Conservation (phyloP, 1,140 invertebrate species). For the Drosophila tropicalis region DNA sequence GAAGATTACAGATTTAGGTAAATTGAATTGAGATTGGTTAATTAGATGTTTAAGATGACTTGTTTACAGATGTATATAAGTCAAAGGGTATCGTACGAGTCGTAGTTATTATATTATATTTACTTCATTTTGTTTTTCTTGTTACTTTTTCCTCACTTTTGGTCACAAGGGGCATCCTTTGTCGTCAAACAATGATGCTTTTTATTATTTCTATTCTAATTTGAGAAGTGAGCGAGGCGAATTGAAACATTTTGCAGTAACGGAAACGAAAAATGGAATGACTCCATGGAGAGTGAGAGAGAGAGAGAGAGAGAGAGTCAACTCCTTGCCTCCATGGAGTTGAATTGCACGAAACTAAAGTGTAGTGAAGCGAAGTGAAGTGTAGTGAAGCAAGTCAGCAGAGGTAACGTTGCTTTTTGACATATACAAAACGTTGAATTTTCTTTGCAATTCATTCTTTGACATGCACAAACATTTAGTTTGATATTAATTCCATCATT, state of each 20-base stretch:
- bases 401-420: neutral
- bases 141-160: no score
- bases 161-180: neutral
- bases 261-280: slow-evolving; percentile 45
- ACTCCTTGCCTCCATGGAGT: neutral
- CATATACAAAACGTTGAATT: no score
- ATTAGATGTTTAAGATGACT: no score
- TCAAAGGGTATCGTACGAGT: neutral
- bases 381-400: neutral
- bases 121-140: neutral
- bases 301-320: slow-evolving; percentile 1
- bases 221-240: slow-evolving; percentile 39
- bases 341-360: neutral
- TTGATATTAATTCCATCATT: no score
- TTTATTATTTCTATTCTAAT: slow-evolving; percentile 45
- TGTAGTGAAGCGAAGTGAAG: neutral
- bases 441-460: no score
- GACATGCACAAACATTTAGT: no score
- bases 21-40: no score
- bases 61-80: no score
- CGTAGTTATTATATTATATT: neutral
- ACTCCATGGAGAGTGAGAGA: slow-evolving; percentile 22
- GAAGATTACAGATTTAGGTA: no score
- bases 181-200: neutral
- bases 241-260: slow-evolving; percentile 59